Base-by-base conservation (phyloP, 2,797 vertebrate genomes). In the Aeoliscus strigatus region DNA sequence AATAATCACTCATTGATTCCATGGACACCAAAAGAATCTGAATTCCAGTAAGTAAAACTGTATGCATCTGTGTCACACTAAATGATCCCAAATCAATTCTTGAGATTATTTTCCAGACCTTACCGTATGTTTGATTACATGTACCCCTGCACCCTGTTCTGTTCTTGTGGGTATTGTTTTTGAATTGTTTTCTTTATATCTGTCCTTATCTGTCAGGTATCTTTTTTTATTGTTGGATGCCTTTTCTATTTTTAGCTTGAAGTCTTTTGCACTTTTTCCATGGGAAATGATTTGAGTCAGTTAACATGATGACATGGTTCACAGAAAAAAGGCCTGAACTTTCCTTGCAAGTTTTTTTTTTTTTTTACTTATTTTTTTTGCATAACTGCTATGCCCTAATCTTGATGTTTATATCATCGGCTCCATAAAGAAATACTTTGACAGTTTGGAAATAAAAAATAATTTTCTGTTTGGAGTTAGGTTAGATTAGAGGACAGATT, bases 1-100 rank as follows among this genome's bases (percentile, higher is more conserved):
- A 90, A 86, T 84, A 87, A 88, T 85, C 70, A 85, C 81, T 88
- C 84, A 86, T 89, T 90, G 89, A 88, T 88, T 82, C 88, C 83
- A 88, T 79, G 89, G 89, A 90, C 86, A 83, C 70, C 86, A 84
- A 88, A 81, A 90, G 88, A 90, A 85, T 87, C 71, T 87, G 70
- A 80, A 65, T 74, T 58, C 82, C 83, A 89, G 89, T 90, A 90
- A 90, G 89, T 90, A 90, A 83, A 70, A 59, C 73, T 15, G 10
- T 17, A 31, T 18, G 43, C 26, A 10, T 45, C 35, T 9, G 23
- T 81, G 86, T 84, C 84, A 76, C 80, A 81, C 86, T 70, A 77
- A 55, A 75, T 80, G 63, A n/a, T n/a, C n/a, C n/a, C n/a, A n/a
- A n/a, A n/a, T 83, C 60, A 57, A 66, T 64, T 79, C 62, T 54